Base-by-base conservation (phyloP, 2,888 invertebrate genomes). In the Gnatocerus cornutus region DNA sequence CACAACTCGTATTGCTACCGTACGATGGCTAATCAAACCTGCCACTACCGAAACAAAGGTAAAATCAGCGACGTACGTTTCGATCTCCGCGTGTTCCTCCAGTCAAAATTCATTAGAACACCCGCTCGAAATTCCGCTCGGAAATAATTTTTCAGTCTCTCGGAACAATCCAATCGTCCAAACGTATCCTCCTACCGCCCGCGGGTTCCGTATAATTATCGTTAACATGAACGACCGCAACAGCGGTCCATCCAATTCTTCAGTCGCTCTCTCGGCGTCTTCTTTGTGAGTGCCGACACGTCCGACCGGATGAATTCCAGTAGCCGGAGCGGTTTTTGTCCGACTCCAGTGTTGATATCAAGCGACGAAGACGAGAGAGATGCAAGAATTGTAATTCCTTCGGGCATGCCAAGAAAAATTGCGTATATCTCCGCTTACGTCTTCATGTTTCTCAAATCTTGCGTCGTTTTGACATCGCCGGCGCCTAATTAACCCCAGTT, bases 321-420 rank as follows among this genome's bases (percentile, higher is more conserved):
- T 62, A 62, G 62, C 62, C 62, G 62, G 62, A 62, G 62, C 62
- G 50, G 62, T 62, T 62, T 62, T 62, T 62, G 62, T 27, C 12
- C 53, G 53, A 33, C 53, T 37, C 30, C 33, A 33, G 56, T 56
- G 56, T 56, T 56, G 56, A 56, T 56, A 56, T 56, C 56, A 39
- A 16, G 33, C 48, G 61, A 41, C 13, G 58, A 16, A 48, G 45
- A 43, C 33, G 33, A 61, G 14, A 61, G 29, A 27, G 14, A 13
- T 7, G 8, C 30, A 7, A 46, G 29, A 33, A 12, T 14, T 30
- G 46, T 61, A 46, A 61, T 48, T 58, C 58, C 58, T 58, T 10
- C 13, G 29, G 45, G 58, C 43, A 59, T 62, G 50, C 50, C 39
- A 50, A 21, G 50, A 41, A 62, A 62, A 62, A 62, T 62, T 48